Conservation (phyloP, 2,797 vertebrate genomes). For the Etheostoma perlongum region DNA sequence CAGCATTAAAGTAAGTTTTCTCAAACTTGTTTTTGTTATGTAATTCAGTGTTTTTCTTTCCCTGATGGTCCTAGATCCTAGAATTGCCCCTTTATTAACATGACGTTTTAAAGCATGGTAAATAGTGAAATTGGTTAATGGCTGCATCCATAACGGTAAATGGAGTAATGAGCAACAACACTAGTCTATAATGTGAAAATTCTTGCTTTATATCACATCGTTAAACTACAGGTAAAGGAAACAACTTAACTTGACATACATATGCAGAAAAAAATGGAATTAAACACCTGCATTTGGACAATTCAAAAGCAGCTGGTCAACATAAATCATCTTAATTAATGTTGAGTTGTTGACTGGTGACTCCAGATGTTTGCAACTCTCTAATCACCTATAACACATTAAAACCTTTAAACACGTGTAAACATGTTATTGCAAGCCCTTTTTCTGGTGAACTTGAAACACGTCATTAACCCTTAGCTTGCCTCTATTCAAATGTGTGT, state of each 20-base stretch:
- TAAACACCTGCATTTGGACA: not conserved
- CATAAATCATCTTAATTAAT: conserved; percentile 1
- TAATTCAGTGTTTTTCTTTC: too few relatives aligned
- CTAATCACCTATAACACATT: conserved; percentile 1
- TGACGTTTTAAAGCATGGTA: too few relatives aligned
- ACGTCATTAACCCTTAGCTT: conserved; percentile 5
- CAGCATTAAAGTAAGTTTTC: too few relatives aligned
- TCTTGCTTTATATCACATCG: conserved; percentile 17
- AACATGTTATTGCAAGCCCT: not conserved
- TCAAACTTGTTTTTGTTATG: too few relatives aligned
- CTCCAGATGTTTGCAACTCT: conserved; percentile 7
- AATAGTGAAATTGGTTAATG: too few relatives aligned
- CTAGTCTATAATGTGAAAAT: conserved; percentile 22
- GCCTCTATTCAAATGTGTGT: conserved; percentile 9
- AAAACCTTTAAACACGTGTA: not conserved
- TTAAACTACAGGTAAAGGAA: conserved; percentile 8
- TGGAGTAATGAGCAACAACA: conserved; percentile 12
- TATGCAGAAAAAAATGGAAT: conserved; percentile 1
- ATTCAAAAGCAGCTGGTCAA: conserved; percentile 19
- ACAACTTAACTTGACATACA: not conserved
- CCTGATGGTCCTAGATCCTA: too few relatives aligned
- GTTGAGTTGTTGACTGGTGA: not conserved
- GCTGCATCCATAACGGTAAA: not conserved
- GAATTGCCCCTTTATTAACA: too few relatives aligned
- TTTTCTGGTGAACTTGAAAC: not conserved